Base-by-base conservation (phyloP, 2,113 vertebrate genomes). In the Sphyrna mokarran region DNA sequence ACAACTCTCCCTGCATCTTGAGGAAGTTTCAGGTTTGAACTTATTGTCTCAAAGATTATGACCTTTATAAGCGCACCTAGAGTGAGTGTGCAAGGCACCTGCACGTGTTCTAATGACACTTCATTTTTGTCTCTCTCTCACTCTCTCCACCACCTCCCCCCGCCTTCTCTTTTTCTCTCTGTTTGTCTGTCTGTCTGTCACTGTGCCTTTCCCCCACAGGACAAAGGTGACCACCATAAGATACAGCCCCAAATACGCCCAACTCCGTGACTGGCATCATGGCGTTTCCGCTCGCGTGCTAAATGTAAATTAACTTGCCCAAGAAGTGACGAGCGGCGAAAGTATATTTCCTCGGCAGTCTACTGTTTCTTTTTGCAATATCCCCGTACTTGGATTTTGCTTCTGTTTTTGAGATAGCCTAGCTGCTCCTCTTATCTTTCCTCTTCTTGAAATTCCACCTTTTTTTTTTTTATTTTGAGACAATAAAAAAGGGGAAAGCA, bases 251-350 rank as follows among this genome's bases (percentile, higher is more conserved):
- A 99, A 98, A 98, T 99, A 99, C 96, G 97, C 98, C 97, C 98
- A 99, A 97, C 98, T 99, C 97, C 98, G 99, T 97, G 98, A 99
- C 98, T 99, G 99, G 99, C 99, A 99, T 97, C 99, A 99, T 96
- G 99, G 98, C 96, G 98, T 99, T 97, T 99, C 99, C 97, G 99
- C 99, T 97, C 98, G 98, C 97, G 98, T 98, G 97, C 99, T 99
- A 97, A 99, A 99, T 97, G 99, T 99, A 96, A 98, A 99, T 97
- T 99, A 98, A 98, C 97, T 96, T 96, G 96, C 96, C 40, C 1
- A 70, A 11, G 29, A 33, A 48, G 93, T 3, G 29, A 48, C 20
- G 9, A 3, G 68, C 69, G 48, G 1, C 4, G 33, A 37, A 66
- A 22, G 37, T 93, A 93, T 93, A 37, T 37, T 33, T 66, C 37